Base-by-base conservation (phyloP, 2,797 vertebrate species). In the Iguana delicatissima region DNA sequence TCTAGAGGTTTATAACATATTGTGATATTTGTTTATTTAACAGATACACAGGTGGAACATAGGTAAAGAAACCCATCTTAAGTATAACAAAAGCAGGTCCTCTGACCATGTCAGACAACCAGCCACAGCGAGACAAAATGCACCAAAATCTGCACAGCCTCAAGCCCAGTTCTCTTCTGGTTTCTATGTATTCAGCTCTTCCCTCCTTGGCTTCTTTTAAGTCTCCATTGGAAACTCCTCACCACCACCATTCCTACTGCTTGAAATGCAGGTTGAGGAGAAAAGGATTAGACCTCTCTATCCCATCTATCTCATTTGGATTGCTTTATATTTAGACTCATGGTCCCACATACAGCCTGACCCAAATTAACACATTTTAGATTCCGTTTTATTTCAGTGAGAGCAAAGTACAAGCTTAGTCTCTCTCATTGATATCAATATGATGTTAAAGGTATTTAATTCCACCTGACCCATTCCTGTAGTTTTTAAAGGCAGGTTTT, bases 261-360 rank as follows among this genome's bases (percentile, higher is more conserved):
- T 5, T 52, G 77, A 12, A 4, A 22, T 32, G 10, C 9, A 62
- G 24, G 5, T 6, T 83, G 81, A 13, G 35, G 57, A 38, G 35
- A 18, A 13, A 64, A 64, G 10, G 0, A 38, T n/a, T 9, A 24
- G 24, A 79, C 32, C 22, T 57, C 24, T 24, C 4, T 62, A 38
- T 26, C 59, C 38, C 55, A 24, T 62, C 3, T 12, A 62, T 55
- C 46, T 50, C 24, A 42, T 29, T 26, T 26, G 18, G 24, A 80
- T 91, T 86, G 52, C 74, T 38, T 87, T 72, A 81, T 88, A 90
- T 94, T 93, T 91, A 64, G 93, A 95, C 92, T 80, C 14, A 35
- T 9, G 64, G 62, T 72, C 67, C n/a, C 46, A 74, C 32, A 35
- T 46, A 50, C 14, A 29, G 67, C 50, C 73, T 73, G 64, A 73